These are phyloP conservation scores for Resseliella maxima DNA, from an alignment of 2,888 invertebrate genomes.

Conservation along the genomic window DNA sequence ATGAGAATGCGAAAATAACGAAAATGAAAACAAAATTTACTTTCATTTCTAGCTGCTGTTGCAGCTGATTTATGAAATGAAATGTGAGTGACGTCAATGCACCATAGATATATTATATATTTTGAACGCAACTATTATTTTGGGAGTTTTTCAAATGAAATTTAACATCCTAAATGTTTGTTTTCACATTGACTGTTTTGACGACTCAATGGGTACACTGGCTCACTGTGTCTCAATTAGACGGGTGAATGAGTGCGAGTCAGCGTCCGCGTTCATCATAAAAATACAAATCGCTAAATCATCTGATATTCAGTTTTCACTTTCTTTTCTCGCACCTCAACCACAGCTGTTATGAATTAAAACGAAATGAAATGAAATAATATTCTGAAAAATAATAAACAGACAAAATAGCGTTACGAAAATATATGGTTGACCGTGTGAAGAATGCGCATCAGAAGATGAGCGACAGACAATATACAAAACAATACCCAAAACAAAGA, in stretches of 20 bases:
- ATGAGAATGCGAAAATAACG: slow-evolving; percentile 7
- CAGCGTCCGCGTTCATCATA: background rate
- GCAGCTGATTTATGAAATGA: background rate
- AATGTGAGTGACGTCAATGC: background rate
- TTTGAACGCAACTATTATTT: background rate
- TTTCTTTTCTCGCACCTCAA: background rate
- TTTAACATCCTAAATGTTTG: background rate
- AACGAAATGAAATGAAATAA: slow-evolving; percentile 17
- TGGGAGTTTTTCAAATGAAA: background rate
- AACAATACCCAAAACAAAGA: background rate
- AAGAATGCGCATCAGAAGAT: background rate
- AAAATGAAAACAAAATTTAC: background rate
- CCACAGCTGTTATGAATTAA: slow-evolving; percentile 30
- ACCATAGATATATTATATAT: background rate
- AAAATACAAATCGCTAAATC: slow-evolving; percentile 22
- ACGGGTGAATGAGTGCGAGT: background rate
- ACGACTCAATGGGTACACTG: background rate
- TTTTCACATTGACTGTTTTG: background rate
- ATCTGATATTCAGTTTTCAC: background rate
- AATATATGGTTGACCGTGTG: background rate
- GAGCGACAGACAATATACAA: background rate
- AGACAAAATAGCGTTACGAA: slow-evolving; percentile 27
- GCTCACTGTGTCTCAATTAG: background rate
- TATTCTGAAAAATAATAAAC: slow-evolving; percentile 35
- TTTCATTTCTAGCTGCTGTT: background rate